Evolutionary conservation across 1,140 invertebrate species (phyloP).

Genomic region (Diprion similis): DNA sequence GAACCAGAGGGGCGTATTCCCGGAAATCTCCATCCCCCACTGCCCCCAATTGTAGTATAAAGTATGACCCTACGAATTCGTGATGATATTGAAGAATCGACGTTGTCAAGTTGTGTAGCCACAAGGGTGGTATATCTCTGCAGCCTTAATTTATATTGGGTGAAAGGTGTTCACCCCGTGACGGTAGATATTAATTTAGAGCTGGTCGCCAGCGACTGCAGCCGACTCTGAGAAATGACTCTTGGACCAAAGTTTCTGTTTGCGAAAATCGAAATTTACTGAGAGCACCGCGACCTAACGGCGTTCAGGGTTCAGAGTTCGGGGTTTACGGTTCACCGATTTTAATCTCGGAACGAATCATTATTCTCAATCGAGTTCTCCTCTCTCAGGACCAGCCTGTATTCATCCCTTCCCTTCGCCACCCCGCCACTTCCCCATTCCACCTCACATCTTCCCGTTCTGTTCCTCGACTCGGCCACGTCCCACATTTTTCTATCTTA

Average conservation of each 20-base stretch:
- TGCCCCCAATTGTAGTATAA: too few relatives aligned
- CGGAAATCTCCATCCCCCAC: too few relatives aligned
- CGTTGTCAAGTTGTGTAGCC: too few relatives aligned
- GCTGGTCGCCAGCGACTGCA: background rate
- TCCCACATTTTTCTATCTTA: background rate
- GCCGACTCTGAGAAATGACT: background rate
- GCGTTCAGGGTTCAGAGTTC: constrained; percentile 4
- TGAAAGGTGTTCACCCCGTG: background rate
- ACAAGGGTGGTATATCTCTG: too few relatives aligned
- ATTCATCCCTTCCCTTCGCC: too few relatives aligned
- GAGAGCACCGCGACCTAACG: constrained; percentile 3
- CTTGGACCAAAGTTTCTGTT: background rate
- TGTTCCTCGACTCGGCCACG: background rate
- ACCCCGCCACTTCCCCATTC: background rate
- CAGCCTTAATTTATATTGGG: background rate
- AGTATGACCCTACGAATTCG: too few relatives aligned
- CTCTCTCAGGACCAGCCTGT: background rate
- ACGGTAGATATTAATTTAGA: background rate
- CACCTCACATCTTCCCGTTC: background rate
- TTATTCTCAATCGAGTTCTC: constrained; percentile 5
- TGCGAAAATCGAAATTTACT: constrained; percentile 5
- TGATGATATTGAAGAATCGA: too few relatives aligned
- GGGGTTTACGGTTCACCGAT: constrained; percentile 6
- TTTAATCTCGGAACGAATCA: constrained; percentile 5
- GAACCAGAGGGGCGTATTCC: too few relatives aligned